Conservation (phyloP, 2,113 vertebrate species). For the Ia io region DNA sequence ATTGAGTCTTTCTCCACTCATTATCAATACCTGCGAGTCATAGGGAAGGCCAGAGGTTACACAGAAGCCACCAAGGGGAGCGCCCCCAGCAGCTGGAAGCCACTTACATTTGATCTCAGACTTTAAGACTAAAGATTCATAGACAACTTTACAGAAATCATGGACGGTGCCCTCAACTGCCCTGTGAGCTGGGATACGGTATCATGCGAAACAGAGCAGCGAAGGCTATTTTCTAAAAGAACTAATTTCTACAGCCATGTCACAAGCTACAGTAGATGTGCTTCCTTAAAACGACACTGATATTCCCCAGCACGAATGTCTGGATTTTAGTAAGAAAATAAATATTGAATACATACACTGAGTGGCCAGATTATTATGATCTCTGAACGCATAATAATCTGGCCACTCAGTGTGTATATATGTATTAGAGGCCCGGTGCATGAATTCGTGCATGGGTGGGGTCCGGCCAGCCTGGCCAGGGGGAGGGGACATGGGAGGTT, state of each 20-base stretch:
- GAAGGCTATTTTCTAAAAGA: background rate
- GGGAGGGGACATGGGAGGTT: too few relatives aligned
- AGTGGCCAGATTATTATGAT: too few relatives aligned
- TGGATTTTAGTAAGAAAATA: background rate
- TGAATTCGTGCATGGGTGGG: too few relatives aligned
- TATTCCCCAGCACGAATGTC: background rate
- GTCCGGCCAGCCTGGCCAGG: too few relatives aligned
- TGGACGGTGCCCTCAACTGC: background rate
- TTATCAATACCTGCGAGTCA: conserved; percentile 95
- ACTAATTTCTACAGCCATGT: background rate
- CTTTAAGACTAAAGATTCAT: background rate
- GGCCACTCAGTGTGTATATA: too few relatives aligned
- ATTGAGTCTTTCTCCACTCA: conserved; percentile 99
- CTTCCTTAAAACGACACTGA: background rate
- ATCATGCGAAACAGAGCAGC: background rate
- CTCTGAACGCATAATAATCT: too few relatives aligned
- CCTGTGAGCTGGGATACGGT: background rate
- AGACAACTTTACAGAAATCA: background rate
- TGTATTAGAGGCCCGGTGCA: too few relatives aligned
- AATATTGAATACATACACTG: background rate
- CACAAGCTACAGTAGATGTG: background rate
- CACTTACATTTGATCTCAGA: conserved; percentile 12
- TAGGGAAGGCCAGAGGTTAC: conserved; percentile 81
- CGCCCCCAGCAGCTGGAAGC: conserved; percentile 28
- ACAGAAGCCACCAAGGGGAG: conserved; percentile 66